Percentiles rank a stretch among this genome's conserved stretches.
phyloP scores from a whole-genome alignment of 1,140 invertebrate genomes.

The Eufriesea mexicana region DNA sequence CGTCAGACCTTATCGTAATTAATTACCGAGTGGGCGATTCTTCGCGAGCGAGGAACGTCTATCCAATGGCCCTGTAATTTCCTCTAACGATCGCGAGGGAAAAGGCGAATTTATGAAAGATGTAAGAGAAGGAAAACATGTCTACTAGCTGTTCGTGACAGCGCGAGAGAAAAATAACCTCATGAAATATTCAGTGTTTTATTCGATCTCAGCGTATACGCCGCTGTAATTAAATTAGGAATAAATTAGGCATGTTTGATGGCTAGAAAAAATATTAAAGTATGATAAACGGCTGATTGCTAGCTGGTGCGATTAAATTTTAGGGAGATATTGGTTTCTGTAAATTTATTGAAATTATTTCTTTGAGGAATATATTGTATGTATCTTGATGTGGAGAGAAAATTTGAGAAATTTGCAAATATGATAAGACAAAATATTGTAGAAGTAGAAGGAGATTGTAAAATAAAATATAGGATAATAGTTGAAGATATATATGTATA shows the following conservation, averaged over 20 bases:
- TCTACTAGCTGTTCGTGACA: not conserved
- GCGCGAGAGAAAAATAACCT: not conserved
- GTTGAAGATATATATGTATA: too few relatives aligned
- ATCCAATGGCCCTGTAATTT: constrained; percentile 45
- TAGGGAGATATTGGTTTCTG: too few relatives aligned
- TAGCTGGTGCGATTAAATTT: too few relatives aligned
- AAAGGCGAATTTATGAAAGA: not conserved
- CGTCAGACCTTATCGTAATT: constrained; percentile 59
- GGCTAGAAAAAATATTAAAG: not conserved
- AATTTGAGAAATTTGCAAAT: too few relatives aligned
- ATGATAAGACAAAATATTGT: too few relatives aligned
- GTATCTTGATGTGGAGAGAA: too few relatives aligned
- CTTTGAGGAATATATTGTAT: too few relatives aligned
- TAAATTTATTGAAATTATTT: too few relatives aligned
- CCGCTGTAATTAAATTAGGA: not conserved
- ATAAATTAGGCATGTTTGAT: not conserved
- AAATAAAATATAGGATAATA: too few relatives aligned
- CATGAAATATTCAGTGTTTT: not conserved
- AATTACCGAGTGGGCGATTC: constrained; percentile 50
- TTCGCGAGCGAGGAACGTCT: constrained; percentile 11
- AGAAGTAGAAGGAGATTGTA: too few relatives aligned
- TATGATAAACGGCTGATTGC: too few relatives aligned
- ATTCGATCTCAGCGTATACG: not conserved
- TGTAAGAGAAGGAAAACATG: not conserved
- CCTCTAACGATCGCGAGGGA: not conserved